A percentile compares a stretch with the other conserved stretches of the same genome.
These are phyloP conservation scores for Salvelinus fontinalis DNA, from an alignment of 2,113 vertebrate genomes.

Conservation along the genomic window DNA sequence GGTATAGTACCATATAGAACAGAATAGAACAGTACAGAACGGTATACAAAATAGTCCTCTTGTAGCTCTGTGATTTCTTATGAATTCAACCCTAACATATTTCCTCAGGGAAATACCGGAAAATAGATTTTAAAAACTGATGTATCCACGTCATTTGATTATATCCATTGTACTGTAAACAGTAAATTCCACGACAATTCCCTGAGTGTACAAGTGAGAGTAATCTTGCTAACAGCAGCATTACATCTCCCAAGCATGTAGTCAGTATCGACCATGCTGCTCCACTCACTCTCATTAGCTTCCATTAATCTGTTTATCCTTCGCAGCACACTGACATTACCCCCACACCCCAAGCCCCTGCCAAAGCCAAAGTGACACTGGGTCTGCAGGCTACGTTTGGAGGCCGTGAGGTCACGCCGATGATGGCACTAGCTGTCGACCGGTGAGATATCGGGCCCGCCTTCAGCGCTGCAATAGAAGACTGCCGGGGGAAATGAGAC, in stretches of 20 bases:
- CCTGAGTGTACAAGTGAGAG: not conserved
- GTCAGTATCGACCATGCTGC: constrained; percentile 30
- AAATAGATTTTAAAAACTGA: too few species aligned
- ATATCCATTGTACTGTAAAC: not conserved
- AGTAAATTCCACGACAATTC: not conserved
- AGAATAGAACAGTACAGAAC: too few species aligned
- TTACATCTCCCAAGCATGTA: not conserved
- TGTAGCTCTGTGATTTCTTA: too few species aligned
- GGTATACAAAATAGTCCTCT: too few species aligned
- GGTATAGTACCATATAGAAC: too few species aligned
- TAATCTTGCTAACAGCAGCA: not conserved
- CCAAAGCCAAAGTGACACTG: constrained; percentile 76
- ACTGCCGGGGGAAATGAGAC: constrained; percentile 74
- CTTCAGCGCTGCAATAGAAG: constrained; percentile 65
- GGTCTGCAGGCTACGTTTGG: constrained; percentile 67
- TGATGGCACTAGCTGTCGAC: constrained; percentile 73
- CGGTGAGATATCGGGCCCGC: constrained; percentile 64
- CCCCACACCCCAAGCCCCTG: constrained; percentile 27
- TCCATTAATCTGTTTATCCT: constrained; percentile 76
- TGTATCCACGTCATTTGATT: not conserved
- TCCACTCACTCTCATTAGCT: constrained; percentile 69
- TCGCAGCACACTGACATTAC: constrained; percentile 67
- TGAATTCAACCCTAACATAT: too few species aligned
- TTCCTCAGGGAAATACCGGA: too few species aligned
- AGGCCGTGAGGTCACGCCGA: constrained; percentile 73